Evolutionary conservation across 2,888 invertebrate genomes (phyloP), one percentile per base, ranked within the genome.

Genomic region (Hyles lineata): DNA sequence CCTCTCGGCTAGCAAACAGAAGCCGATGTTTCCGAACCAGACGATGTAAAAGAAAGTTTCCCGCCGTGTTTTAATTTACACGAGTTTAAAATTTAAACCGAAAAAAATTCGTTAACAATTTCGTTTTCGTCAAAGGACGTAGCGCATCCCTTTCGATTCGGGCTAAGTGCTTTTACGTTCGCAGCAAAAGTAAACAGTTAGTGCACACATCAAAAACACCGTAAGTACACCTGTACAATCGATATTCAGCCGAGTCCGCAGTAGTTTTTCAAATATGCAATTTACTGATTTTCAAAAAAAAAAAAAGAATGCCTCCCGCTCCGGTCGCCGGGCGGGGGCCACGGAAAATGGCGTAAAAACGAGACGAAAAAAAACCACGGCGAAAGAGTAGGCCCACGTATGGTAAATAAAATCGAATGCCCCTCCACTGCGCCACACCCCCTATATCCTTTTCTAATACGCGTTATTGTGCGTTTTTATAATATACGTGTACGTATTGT

Each of bases 241-340:
- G 85, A 83, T 80, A 82, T 81, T 76, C 76, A 50, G 76, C 79
- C 78, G 78, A 79, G 75, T 78, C 77, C 76, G 86, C 86, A 87
- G 90, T 93, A 93, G 92, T 93, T 93, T 93, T 92, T 92, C 92
- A 92, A 92, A 94, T 94, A 93, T 93, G 93, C 93, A 93, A 93
- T 93, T 94, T 93, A 91, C 91, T 92, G 93, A 93, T 93, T 93
- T 67, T 63, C 25, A 29, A 43, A 90, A 88, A 89, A 92, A 92
- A 91, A 91, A 90, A 85, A 89, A 35, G 35, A 43, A 89, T 78
- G 81, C 80, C 79, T 76, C 73, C 67, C 73, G 73, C 74, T 73
- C 84, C 81, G 85, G 85, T 77, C 75, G 83, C 87, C 86, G 88
- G 84, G 80, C 81, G 88, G 90, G 89, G 80, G 86, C 85, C 86